Evolutionary conservation across 2,888 invertebrate species (phyloP).

Genomic region (Hofmannophila pseudospretella): DNA sequence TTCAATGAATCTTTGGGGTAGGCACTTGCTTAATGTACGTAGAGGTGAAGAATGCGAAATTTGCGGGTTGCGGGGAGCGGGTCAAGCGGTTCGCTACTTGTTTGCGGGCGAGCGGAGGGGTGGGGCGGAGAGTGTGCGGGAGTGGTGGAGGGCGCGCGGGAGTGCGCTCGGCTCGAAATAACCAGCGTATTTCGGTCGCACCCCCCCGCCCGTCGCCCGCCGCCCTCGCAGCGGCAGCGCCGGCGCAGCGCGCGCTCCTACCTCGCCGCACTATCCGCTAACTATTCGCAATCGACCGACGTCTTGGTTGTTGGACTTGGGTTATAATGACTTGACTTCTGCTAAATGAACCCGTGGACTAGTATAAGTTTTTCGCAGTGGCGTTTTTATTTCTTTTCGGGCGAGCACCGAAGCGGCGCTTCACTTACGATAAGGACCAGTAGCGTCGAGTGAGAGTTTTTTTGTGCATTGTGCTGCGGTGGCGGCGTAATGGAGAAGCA

Average conservation of each 20-base stretch:
- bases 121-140: slow-evolving; percentile 16
- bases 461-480: slow-evolving; percentile 65
- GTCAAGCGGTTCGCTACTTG: slow-evolving; percentile 1
- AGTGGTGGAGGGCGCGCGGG: slow-evolving; percentile 41
- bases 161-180: slow-evolving; percentile 67
- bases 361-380: slow-evolving; percentile 71
- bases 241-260: slow-evolving; percentile 44
- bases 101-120: slow-evolving; percentile 10
- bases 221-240: slow-evolving; percentile 27
- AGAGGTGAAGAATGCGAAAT: slow-evolving; percentile 29
- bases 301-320: slow-evolving; percentile 88
- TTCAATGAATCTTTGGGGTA: too few relatives aligned
- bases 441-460: slow-evolving; percentile 72
- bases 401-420: slow-evolving; percentile 56
- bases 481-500: slow-evolving; percentile 86
- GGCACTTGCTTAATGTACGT: too few relatives aligned
- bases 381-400: slow-evolving; percentile 58
- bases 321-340: slow-evolving; percentile 88
- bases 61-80: slow-evolving; percentile 16
- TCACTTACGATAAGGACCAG: slow-evolving; percentile 54
- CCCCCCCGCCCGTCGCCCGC: slow-evolving; percentile 41
- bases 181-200: slow-evolving; percentile 71
- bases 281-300: slow-evolving; percentile 96
- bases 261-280: slow-evolving; percentile 86
- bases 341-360: slow-evolving; percentile 81